These are phyloP conservation scores for Sakesphorus luctuosus DNA, from an alignment of 2,113 vertebrate species.

Conservation along the genomic window DNA sequence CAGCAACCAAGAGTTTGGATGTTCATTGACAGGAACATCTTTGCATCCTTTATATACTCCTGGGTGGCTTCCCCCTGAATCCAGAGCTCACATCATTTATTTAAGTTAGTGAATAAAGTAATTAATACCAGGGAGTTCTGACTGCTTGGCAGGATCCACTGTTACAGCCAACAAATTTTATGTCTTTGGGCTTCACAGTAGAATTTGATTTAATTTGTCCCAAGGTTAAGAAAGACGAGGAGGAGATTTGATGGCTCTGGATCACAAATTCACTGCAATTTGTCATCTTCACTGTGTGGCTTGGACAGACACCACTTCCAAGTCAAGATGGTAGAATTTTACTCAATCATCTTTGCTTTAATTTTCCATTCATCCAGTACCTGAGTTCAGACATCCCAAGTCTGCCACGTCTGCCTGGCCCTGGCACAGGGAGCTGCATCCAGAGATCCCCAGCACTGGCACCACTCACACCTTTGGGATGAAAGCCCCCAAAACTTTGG, in stretches of 20 bases:
- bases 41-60: slow-evolving; percentile 25
- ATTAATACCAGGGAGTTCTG: slow-evolving; percentile 71
- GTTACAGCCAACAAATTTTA: slow-evolving; percentile 72
- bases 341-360: slow-evolving; percentile 27
- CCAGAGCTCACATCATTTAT: slow-evolving; percentile 74
- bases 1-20: slow-evolving; percentile 31
- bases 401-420: neutral
- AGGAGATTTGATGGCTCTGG: slow-evolving; percentile 51
- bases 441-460: neutral
- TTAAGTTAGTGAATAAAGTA: slow-evolving; percentile 78
- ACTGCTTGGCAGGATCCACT: slow-evolving; percentile 70
- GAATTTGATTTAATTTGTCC: slow-evolving; percentile 78
- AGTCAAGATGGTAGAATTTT: slow-evolving; percentile 3
- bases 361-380: neutral
- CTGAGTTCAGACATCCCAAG: neutral
- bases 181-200: slow-evolving; percentile 64
- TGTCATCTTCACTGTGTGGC: slow-evolving; percentile 14
- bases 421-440: neutral
- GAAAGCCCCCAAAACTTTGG: neutral
- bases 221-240: slow-evolving; percentile 74
- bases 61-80: slow-evolving; percentile 63
- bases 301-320: neutral
- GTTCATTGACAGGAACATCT: slow-evolving; percentile 20
- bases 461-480: neutral
- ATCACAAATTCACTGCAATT: slow-evolving; percentile 51